phyloP scores from a whole-genome alignment of 2,113 vertebrate species.

The Micronycteris hirsuta region DNA sequence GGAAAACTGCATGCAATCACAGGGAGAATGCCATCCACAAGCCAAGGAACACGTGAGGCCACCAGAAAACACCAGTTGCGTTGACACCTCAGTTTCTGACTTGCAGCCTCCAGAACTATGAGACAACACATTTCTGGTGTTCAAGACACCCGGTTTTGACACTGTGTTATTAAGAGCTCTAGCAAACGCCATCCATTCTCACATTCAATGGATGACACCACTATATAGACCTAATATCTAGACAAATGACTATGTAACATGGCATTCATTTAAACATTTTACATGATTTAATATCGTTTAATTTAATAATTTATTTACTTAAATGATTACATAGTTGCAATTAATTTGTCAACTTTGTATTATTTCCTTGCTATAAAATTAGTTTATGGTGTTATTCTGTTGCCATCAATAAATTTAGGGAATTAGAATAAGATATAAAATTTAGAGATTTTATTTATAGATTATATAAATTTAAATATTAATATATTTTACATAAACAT shows the following conservation, averaged over 20 bases:
- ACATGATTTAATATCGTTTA: neutral
- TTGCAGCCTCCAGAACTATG: neutral
- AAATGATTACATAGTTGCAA: neutral
- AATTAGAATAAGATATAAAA: neutral
- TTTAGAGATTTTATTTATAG: neutral
- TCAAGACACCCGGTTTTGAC: neutral
- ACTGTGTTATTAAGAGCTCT: neutral
- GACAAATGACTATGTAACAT: neutral
- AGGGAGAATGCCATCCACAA: neutral
- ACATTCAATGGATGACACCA: neutral
- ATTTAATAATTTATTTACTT: neutral
- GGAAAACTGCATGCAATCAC: neutral
- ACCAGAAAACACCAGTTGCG: neutral
- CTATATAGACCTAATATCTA: neutral
- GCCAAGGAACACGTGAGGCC: neutral
- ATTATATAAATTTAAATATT: neutral
- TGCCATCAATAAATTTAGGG: neutral
- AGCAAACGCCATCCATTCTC: neutral
- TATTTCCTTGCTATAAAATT: neutral
- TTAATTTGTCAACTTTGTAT: neutral
- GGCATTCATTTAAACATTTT: neutral
- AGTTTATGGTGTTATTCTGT: neutral
- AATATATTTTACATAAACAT: neutral
- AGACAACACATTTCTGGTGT: neutral
- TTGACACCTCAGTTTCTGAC: neutral